Conservation (phyloP, 2,888 invertebrate genomes). For the Dolomedes plantarius region DNA sequence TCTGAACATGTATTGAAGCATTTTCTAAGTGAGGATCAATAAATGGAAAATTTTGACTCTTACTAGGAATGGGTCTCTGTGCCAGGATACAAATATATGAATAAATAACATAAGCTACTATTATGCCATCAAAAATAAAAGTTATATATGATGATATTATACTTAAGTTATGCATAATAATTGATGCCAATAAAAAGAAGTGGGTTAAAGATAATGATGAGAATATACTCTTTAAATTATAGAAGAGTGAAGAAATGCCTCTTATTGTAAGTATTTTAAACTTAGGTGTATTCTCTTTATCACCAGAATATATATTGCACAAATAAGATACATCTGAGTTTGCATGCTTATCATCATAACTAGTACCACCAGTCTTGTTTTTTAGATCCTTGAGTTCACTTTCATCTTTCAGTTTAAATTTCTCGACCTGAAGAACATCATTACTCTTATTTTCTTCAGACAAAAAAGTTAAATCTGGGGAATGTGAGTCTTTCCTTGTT, state of each 20-base stretch:
- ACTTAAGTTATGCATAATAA: constrained; percentile 40
- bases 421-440: not conserved
- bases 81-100: constrained; percentile 16
- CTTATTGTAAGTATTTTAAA: not conserved
- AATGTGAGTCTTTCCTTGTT: constrained; percentile 2
- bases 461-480: not conserved
- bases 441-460: not conserved
- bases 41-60: constrained; percentile 3
- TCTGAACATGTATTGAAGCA: constrained; percentile 23
- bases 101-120: constrained; percentile 33
- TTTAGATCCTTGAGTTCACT: constrained; percentile 30
- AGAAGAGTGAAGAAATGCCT: not conserved
- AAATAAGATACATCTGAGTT: constrained; percentile 7
- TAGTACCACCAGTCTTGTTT: not conserved
- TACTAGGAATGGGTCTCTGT: constrained; percentile 7
- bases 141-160: constrained; percentile 21
- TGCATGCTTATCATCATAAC: not conserved
- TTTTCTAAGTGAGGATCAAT: constrained; percentile 30
- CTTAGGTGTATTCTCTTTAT: not conserved
- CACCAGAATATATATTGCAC: constrained; percentile 25
- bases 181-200: constrained; percentile 23
- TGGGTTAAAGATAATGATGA: constrained; percentile 21
- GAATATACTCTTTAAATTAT: constrained; percentile 9
- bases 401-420: constrained; percentile 9
- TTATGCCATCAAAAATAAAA: constrained; percentile 34